These are phyloP conservation scores for Kradibia gibbosae DNA, from an alignment of 1,140 invertebrate genomes.

Conservation along the genomic window DNA sequence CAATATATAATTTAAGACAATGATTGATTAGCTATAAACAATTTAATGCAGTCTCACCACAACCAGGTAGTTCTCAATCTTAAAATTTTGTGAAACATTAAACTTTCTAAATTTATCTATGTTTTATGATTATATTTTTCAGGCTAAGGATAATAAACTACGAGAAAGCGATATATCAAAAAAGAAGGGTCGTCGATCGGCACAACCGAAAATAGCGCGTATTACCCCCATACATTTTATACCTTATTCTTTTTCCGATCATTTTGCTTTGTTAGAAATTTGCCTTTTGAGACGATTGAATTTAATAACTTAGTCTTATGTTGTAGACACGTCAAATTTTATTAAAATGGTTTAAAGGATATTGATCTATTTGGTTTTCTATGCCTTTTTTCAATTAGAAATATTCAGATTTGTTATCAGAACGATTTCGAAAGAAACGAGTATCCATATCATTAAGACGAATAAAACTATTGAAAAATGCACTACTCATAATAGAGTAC, in stretches of 20 bases:
- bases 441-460: not conserved
- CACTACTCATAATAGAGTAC: not conserved
- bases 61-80: not conserved
- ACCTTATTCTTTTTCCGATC: slow-evolving; percentile 6
- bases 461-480: not conserved
- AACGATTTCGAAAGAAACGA: not conserved
- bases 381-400: not conserved
- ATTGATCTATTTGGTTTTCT: not conserved
- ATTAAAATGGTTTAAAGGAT: slow-evolving; percentile 2
- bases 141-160: not conserved
- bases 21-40: slow-evolving; percentile 5
- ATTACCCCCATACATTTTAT: slow-evolving; percentile 8
- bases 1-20: slow-evolving; percentile 4
- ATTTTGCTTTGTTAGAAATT: not conserved
- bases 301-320: slow-evolving; percentile 19
- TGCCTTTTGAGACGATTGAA: not conserved
- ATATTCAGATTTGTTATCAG: not conserved
- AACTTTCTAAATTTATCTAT: slow-evolving; percentile 13
- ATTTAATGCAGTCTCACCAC: not conserved
- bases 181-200: not conserved
- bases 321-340: not conserved
- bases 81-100: slow-evolving; percentile 1
- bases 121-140: slow-evolving; percentile 12
- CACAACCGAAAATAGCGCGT: not conserved
- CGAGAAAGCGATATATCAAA: not conserved